phyloP scores from a whole-genome alignment of 2,888 invertebrate genomes.

The Folsomia candida region DNA sequence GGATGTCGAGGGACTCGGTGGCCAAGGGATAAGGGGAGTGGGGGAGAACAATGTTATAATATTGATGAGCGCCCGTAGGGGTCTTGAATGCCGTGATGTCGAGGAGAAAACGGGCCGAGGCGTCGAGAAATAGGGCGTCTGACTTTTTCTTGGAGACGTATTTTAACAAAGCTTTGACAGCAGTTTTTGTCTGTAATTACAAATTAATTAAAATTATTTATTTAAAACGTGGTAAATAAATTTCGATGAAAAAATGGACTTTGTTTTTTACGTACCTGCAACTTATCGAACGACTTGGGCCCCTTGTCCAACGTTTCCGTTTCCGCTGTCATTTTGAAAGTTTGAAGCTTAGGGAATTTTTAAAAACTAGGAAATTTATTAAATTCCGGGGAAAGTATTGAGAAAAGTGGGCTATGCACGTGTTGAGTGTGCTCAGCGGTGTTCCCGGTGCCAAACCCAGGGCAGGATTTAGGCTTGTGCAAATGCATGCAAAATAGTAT shows the following conservation, averaged over 20 bases:
- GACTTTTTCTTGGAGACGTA: slow-evolving; percentile 33
- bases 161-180: slow-evolving; percentile 29
- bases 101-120: slow-evolving; percentile 30
- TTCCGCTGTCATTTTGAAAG: slow-evolving; percentile 5
- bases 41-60: slow-evolving; percentile 44
- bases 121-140: slow-evolving; percentile 42
- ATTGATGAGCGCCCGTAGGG: slow-evolving; percentile 34
- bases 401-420: too few relatives aligned
- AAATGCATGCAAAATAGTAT: too few relatives aligned
- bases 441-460: too few relatives aligned
- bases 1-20: slow-evolving; percentile 31
- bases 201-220: slow-evolving; percentile 13
- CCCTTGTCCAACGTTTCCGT: background rate
- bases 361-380: too few relatives aligned
- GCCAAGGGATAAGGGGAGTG: slow-evolving; percentile 32
- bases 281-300: slow-evolving; percentile 7
- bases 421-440: too few relatives aligned
- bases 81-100: slow-evolving; percentile 43
- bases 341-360: background rate
- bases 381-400: too few relatives aligned
- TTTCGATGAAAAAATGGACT: background rate
- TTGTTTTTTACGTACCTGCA: slow-evolving; percentile 3
- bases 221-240: background rate
- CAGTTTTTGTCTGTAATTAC: slow-evolving; percentile 26
- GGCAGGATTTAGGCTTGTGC: too few relatives aligned